These are phyloP conservation scores for Takifugu ocellatus DNA, from an alignment of 2,797 vertebrate species.

Conservation along the genomic window DNA sequence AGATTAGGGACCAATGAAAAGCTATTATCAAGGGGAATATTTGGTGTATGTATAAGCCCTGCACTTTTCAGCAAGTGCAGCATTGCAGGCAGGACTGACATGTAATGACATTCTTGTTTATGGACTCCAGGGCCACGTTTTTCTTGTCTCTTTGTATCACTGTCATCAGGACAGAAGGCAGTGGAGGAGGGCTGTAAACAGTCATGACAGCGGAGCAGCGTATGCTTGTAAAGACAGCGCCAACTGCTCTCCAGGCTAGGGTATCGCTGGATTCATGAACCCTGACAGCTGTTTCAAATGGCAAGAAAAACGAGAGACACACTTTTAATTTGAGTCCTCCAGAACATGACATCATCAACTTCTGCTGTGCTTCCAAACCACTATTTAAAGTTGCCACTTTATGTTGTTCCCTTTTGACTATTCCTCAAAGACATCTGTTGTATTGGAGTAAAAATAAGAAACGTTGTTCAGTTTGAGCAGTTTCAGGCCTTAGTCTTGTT, in stretches of 20 bases:
- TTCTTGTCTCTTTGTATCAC: conserved; percentile 67
- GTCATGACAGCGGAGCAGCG: conserved; percentile 45
- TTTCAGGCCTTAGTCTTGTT: no score
- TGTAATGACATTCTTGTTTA: conserved; percentile 64
- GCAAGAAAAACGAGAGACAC: conserved; percentile 37
- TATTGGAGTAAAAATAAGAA: no score
- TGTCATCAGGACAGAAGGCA: conserved; percentile 53
- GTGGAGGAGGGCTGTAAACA: conserved; percentile 44
- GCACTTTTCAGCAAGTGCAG: conserved; percentile 52
- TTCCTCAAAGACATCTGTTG: no score
- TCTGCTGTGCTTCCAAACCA: background rate
- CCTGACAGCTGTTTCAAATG: conserved; percentile 62
- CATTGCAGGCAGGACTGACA: conserved; percentile 62
- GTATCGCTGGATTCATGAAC: conserved; percentile 52
- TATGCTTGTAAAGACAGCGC: conserved; percentile 57
- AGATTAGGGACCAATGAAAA: conserved; percentile 65
- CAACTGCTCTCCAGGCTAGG: conserved; percentile 41
- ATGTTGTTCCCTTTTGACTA: no score
- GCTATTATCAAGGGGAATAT: conserved; percentile 58
- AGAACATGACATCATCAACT: conserved; percentile 17
- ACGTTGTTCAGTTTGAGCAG: no score
- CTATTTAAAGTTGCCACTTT: no score
- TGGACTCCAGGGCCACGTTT: conserved; percentile 60
- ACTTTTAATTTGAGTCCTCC: conserved; percentile 21
- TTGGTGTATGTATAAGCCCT: conserved; percentile 35